Evolutionary conservation across 2,113 vertebrate genomes (phyloP), one percentile per base, ranked within the genome.

Genomic region (Nannospalax galili): DNA sequence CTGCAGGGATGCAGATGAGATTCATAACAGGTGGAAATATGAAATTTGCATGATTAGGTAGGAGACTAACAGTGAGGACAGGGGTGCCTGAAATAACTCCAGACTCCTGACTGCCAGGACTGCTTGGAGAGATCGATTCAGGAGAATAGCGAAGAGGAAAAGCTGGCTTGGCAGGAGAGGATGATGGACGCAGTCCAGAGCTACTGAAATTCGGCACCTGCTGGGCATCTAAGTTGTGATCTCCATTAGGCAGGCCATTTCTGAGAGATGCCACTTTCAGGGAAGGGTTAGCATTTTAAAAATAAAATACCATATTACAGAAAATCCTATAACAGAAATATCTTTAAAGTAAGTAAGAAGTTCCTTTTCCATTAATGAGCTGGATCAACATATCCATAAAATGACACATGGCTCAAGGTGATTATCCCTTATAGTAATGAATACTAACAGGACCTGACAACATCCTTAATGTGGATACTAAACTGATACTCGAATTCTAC

Each of bases 351-450:
- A 92, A 78, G 7, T 78, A 12, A 92, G n/a, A 12, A 11, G 19
- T 92, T 64, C 20, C 65, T 95, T 96, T 74, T 77, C 14, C 22
- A 77, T 77, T 75, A 87, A 82, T 62, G 26, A 78, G 78, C 32
- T n/a, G 37, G 65, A 62, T 78, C 9, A 16, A 75, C 32, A 86
- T 35, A 84, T 11, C 32, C 20, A 40, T 58, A 70, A 56, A 80
- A 80, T 4, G 2, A 37, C 15, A 48, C 10, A 32, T 1, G 48
- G 77, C 62, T 88, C 62, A n/a, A 78, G 92, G 20, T 56, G 75
- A 85, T 16, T 77, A 48, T 69, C 40, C 32, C n/a, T 84, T 67
- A 60, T 52, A 40, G 69, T 35, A 79, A 58, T 42, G 16, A 72
- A 20, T 1, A 84, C 32, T 64, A 62, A 77, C 69, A 1, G 3